Evolutionary conservation across 2,888 invertebrate genomes (phyloP).

Genomic region (Choristoneura rosaceana): DNA sequence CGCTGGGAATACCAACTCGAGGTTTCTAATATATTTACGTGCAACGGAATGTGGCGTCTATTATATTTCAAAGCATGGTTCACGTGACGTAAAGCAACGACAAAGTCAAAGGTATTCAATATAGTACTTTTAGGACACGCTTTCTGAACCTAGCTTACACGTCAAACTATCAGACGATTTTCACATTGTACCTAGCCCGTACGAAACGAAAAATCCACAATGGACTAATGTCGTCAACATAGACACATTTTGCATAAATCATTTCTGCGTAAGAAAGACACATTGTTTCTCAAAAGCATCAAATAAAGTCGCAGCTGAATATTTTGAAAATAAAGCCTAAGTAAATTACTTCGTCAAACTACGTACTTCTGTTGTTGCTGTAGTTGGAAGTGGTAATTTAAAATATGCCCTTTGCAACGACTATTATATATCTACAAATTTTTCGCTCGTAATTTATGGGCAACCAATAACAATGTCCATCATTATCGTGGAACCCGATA

Average conservation of each 20-base stretch:
- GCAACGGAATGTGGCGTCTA: conserved; percentile 24
- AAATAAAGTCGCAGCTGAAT: too few relatives aligned
- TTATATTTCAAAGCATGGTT: conserved; percentile 36
- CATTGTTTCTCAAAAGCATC: too few relatives aligned
- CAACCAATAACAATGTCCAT: conserved; percentile 10
- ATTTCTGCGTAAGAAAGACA: too few relatives aligned
- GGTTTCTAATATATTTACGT: conserved; percentile 18
- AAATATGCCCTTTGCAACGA: not conserved
- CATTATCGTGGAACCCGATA: not conserved
- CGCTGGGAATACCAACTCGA: conserved; percentile 17
- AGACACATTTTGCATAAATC: not conserved
- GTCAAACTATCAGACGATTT: not conserved
- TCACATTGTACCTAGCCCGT: not conserved
- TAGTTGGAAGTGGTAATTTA: too few relatives aligned
- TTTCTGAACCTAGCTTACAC: not conserved
- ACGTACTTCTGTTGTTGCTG: too few relatives aligned
- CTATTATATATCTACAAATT: not conserved
- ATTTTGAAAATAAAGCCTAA: too few relatives aligned
- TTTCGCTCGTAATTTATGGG: not conserved
- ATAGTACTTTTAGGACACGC: conserved; percentile 15
- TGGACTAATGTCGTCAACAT: not conserved
- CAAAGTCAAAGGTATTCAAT: conserved; percentile 3
- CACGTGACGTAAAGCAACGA: conserved; percentile 12
- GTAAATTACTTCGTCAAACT: not conserved
- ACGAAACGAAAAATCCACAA: not conserved